phyloP scores from a whole-genome alignment of 2,797 vertebrate genomes.

The Buphagus erythrorhynchus region DNA sequence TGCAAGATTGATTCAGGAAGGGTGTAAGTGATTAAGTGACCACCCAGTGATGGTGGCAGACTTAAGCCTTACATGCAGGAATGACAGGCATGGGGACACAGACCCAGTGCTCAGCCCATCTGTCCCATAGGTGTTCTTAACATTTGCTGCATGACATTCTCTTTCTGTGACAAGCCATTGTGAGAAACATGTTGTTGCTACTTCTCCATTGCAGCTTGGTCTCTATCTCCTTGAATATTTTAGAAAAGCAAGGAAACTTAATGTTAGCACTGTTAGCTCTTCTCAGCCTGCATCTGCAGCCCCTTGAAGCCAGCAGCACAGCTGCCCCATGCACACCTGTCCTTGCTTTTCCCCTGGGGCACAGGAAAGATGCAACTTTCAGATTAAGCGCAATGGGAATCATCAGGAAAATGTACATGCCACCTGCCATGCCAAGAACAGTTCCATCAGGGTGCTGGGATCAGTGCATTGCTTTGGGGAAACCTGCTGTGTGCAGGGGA shows the following conservation, averaged over 20 bases:
- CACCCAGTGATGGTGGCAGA: neutral
- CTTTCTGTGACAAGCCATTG: neutral
- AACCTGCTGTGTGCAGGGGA: neutral
- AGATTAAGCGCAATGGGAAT: neutral
- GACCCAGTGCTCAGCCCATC: neutral
- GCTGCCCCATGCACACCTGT: fast-evolving
- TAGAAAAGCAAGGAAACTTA: neutral
- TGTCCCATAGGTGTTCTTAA: neutral
- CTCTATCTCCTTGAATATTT: neutral
- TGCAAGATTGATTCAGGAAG: neutral
- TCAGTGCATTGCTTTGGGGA: neutral
- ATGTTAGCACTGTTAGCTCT: neutral
- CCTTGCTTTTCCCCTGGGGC: neutral
- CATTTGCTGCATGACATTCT: neutral
- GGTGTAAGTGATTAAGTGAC: neutral
- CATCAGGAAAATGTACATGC: neutral
- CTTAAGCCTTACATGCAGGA: neutral
- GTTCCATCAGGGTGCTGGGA: neutral
- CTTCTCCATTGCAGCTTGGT: neutral
- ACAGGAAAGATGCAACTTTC: neutral
- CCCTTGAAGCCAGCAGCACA: neutral
- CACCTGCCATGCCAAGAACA: fast-evolving
- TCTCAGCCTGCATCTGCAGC: neutral
- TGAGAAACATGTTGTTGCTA: neutral
- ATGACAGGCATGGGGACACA: neutral